Evolutionary conservation across 2,888 invertebrate species (phyloP), one percentile per base, ranked within the genome.

Genomic region (Nemurella pictetii): DNA sequence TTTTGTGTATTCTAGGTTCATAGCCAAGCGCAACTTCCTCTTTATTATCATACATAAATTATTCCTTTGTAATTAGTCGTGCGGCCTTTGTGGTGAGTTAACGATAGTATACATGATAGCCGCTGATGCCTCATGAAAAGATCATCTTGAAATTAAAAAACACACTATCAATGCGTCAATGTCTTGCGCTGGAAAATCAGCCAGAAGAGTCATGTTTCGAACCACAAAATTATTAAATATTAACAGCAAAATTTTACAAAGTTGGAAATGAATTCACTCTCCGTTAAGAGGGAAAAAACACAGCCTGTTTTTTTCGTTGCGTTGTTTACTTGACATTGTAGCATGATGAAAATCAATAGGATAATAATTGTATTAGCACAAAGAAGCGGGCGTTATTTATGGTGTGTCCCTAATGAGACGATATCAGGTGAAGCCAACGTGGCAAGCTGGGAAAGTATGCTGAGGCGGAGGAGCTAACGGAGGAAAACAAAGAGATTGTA

Each of bases 21-120:
- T 55, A 26, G 20, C n/a, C 20, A 82, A 27, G 26, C n/a, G 25
- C 26, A 20, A 12, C 55, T 28, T 72, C 55, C 82, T 72, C 82
- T 28, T 36, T 82, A 55, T 82, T 82, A 72, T 82, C 55, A 82
- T 82, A 55, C 82, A 82, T 82, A 82, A 82, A 72, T 55, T 72
- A 82, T 82, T 55, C 82, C 82, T 82, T 55, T 36, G 72, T 82
- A 82, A 82, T 82, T 82, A 72, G 82, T 55, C 73, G 27, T n/a
- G 82, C 20, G 29, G 82, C 73, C 73, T 72, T 82, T 82, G 82
- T 72, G 72, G 28, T 72, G 35, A 26, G 55, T 28, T 72, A 82
- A 82, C 82, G 72, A 82, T 55, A 82, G n/a, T n/a, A 82, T 72
- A 72, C 28, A 82, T 82, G 72, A 55, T 55, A 55, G 72, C 73